Evolutionary conservation across 2,888 invertebrate genomes (phyloP).

Genomic region (Caradrina clavipalpis): DNA sequence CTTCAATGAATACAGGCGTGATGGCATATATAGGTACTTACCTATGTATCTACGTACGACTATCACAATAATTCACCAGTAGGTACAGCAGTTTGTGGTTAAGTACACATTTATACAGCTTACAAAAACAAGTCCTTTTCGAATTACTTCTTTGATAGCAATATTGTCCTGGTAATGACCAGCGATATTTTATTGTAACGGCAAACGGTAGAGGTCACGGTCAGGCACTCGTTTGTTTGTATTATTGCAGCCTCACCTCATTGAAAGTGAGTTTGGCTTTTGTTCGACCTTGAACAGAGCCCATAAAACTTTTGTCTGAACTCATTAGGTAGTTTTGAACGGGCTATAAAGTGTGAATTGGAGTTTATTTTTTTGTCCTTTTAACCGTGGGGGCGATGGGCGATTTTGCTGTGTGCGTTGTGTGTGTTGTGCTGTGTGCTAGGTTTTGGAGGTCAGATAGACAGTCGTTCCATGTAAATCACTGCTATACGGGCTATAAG

Average conservation of each 20-base stretch:
- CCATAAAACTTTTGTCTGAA: constrained; percentile 52
- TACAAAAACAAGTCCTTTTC: constrained; percentile 11
- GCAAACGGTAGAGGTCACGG: constrained; percentile 44
- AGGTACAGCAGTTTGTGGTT: neutral
- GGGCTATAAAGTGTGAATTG: constrained; percentile 1
- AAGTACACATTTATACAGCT: neutral
- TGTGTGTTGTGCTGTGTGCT: too few relatives aligned
- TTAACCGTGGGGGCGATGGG: too few relatives aligned
- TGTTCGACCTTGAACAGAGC: constrained; percentile 32
- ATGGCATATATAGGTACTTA: too few relatives aligned
- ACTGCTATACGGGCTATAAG: too few relatives aligned
- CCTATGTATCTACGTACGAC: too few relatives aligned
- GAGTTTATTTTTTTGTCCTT: constrained; percentile 14
- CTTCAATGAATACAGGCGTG: too few relatives aligned
- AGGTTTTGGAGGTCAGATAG: too few relatives aligned
- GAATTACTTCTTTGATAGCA: constrained; percentile 14
- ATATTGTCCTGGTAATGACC: constrained; percentile 41
- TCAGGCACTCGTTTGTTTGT: constrained; percentile 39
- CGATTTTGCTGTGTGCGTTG: too few relatives aligned
- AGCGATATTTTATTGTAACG: constrained; percentile 44
- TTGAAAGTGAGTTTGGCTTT: constrained; percentile 33
- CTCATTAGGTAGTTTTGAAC: constrained; percentile 34
- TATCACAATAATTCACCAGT: too few relatives aligned
- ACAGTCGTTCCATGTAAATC: too few relatives aligned
- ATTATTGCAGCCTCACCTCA: constrained; percentile 31